A percentile compares a stretch with the other conserved stretches of the same genome.
Evolutionary conservation across 1,140 invertebrate species (phyloP).

Genomic region (Plutomurus gul): DNA sequence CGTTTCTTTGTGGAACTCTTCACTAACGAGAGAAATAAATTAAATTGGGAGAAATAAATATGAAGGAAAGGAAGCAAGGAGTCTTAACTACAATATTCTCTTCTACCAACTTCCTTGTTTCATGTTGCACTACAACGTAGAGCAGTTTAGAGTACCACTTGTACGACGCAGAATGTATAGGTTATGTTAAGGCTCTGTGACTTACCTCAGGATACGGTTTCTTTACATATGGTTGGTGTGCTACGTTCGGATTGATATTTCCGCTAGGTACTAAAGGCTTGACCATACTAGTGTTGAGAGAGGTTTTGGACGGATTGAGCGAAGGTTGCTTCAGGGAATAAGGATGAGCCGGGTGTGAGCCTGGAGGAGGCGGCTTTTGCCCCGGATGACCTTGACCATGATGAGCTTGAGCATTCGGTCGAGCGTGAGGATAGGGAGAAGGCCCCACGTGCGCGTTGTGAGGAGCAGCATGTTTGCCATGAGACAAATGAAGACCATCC

Average conservation of each 20-base stretch:
- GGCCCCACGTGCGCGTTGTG: neutral
- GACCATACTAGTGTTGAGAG: conserved; percentile 9
- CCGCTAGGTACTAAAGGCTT: neutral
- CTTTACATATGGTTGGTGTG: neutral
- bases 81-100: too few species aligned
- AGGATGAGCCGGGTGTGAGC: neutral
- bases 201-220: neutral
- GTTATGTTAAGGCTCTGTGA: neutral
- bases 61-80: too few species aligned
- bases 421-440: neutral
- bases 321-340: conserved; percentile 33
- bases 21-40: too few species aligned
- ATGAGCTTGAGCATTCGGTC: conserved; percentile 2
- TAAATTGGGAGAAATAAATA: too few species aligned
- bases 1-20: too few species aligned
- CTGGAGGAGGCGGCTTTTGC: neutral
- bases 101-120: too few species aligned
- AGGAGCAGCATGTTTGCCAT: neutral
- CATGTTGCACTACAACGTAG: too few species aligned
- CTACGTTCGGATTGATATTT: neutral
- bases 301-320: conserved; percentile 35
- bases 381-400: neutral
- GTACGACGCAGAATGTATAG: neutral
- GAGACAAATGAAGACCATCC: neutral
- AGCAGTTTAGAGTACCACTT: too few species aligned